Conservation (phyloP, 2,888 invertebrate genomes). For the Boloria selene region DNA sequence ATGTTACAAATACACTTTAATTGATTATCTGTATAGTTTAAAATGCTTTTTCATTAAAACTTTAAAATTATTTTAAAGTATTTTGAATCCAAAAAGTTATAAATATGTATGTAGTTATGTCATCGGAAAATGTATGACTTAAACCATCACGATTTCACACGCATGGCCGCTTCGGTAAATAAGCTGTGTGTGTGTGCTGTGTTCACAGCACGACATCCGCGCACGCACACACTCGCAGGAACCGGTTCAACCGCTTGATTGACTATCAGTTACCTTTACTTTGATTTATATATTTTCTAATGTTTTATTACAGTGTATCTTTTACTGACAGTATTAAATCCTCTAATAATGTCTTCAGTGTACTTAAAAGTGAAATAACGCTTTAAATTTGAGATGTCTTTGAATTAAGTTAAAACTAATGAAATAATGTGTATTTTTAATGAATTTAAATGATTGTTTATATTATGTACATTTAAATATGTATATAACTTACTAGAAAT, state of each 20-base stretch:
- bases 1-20: no score
- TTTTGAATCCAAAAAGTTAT: not conserved
- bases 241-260: conserved; percentile 28
- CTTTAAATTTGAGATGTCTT: no score
- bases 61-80: not conserved
- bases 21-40: no score
- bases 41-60: no score
- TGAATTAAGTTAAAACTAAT: no score
- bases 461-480: no score
- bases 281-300: conserved; percentile 22
- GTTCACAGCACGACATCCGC: conserved; percentile 59
- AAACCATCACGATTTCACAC: conserved; percentile 15
- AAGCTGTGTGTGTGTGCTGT: not conserved
- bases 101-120: conserved; percentile 12
- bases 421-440: no score
- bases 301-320: not conserved
- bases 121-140: conserved; percentile 16
- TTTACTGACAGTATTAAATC: no score
- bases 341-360: no score
- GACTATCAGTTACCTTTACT: conserved; percentile 15
- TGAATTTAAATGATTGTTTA: no score
- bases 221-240: conserved; percentile 42
- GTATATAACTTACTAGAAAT: no score
- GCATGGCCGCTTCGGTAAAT: conserved; percentile 18
- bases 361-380: no score